Evolutionary conservation across 2,113 vertebrate species (phyloP), one percentile per base, ranked within the genome.

Genomic region (Pygoscelis adeliae): DNA sequence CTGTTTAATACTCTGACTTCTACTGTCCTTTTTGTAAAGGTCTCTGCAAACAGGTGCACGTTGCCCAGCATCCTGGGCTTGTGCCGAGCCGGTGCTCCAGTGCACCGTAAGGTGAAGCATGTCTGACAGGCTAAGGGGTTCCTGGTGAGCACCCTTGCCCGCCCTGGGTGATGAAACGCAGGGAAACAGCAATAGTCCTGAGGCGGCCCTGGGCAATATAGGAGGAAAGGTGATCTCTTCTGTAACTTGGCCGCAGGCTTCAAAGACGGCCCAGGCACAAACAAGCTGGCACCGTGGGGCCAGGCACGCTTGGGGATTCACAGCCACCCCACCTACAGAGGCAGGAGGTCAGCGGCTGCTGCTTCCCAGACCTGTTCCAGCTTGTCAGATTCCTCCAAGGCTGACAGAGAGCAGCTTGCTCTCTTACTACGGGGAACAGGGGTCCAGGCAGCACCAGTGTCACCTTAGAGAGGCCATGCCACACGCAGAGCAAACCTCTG

Each of bases 401-500:
- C 63, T 87, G 70, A 58, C 25, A 62, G 27, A 70, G 69, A 81
- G 66, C 71, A 91, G 30, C 15, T 1, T 1, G 2, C 27, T 13
- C 5, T 29, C 76, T 91, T 0, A 0, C 62, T 71, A 13, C 9
- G 17, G 46, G 55, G 40, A 36, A 52, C 0, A 0, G 25, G 38
- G 6, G 29, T 46, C 47, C 36, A 56, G n/a, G 56, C 42, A 87
- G 42, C 46, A 34, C 40, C 6, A 8, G 7, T 44, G 56, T 55
- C 36, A 36, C 47, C 61, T 69, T 18, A 25, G 36, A 29, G 53
- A 56, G 47, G 30, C 47, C 5, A 5, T 25, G n/a, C 8, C 11
- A 32, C 6, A 2, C 2, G 29, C 11, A 46, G 30, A 27, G 53
- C 12, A 32, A 65, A 53, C 13, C 38, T 86, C 49, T 52, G 34